phyloP scores from a whole-genome alignment of 2,113 vertebrate genomes.

The Rhinopithecus roxellana region DNA sequence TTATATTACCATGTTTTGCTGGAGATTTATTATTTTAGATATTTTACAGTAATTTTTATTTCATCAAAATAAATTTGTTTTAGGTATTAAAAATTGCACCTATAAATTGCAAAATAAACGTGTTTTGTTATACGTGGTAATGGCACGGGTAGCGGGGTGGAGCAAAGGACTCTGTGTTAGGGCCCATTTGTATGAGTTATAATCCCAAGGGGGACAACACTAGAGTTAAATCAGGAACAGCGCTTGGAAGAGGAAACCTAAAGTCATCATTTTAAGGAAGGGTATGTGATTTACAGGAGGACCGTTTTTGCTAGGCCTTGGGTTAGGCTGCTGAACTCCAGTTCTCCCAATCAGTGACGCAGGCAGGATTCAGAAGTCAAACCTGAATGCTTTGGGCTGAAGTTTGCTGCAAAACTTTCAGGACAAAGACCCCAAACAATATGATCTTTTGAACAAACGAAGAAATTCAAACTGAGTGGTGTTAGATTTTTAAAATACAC shows the following conservation, averaged over 20 bases:
- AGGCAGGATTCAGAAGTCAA: not conserved
- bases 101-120: not conserved
- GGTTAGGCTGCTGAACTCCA: not conserved
- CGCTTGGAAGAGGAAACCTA: not conserved
- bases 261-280: not conserved
- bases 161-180: not conserved
- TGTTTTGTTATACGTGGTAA: not conserved
- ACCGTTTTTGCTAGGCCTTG: not conserved
- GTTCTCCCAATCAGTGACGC: not conserved
- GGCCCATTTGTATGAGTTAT: not conserved
- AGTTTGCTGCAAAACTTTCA: not conserved
- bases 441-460: not conserved
- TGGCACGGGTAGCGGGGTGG: accelerated
- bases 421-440: not conserved
- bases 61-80: not conserved
- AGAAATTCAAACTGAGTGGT: not conserved
- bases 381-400: not conserved
- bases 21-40: not conserved
- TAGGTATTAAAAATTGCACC: not conserved
- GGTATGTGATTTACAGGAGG: not conserved
- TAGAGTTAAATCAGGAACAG: not conserved
- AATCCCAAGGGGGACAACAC: not conserved
- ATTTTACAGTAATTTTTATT: not conserved
- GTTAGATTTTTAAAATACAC: not conserved
- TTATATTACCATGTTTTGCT: not conserved